These are phyloP conservation scores for Microctenopoma steveboyesi DNA, from an alignment of 2,797 vertebrate species.

Conservation along the genomic window DNA sequence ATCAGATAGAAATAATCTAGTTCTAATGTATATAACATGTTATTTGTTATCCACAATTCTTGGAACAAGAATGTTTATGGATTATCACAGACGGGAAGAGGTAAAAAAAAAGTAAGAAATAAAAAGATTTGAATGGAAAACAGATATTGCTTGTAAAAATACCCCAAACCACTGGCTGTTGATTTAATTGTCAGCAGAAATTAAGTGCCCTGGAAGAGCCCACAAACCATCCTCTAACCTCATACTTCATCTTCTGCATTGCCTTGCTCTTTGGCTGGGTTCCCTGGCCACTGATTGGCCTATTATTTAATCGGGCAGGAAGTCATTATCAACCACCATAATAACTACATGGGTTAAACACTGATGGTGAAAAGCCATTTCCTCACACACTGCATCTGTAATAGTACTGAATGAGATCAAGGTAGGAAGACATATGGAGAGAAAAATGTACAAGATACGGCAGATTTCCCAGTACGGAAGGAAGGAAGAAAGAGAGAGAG, in stretches of 20 bases:
- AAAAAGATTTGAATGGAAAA: conserved; percentile 54
- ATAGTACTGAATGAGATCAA: conserved; percentile 7
- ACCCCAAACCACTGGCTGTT: conserved; percentile 45
- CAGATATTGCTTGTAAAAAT: conserved; percentile 55
- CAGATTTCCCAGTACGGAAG: conserved; percentile 1
- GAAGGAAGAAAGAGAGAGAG: background rate
- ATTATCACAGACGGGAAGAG: background rate
- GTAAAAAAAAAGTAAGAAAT: background rate
- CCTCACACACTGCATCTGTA: conserved; percentile 47
- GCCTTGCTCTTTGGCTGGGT: conserved; percentile 51
- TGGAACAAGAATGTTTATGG: background rate
- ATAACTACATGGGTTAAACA: conserved; percentile 71
- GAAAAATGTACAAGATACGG: background rate
- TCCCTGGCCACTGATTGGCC: conserved; percentile 72
- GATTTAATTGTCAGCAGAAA: conserved; percentile 76
- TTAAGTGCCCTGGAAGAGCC: conserved; percentile 54
- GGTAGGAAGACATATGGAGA: conserved; percentile 3
- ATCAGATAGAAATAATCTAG: background rate
- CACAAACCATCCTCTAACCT: conserved; percentile 50
- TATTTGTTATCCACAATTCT: background rate
- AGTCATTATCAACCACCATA: conserved; percentile 59
- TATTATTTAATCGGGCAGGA: conserved; percentile 70
- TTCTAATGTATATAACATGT: too few species aligned
- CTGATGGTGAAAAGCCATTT: conserved; percentile 59
- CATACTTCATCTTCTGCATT: conserved; percentile 43